Evolutionary conservation across 2,888 invertebrate species (phyloP).

Genomic region (Eupeodes luniger): DNA sequence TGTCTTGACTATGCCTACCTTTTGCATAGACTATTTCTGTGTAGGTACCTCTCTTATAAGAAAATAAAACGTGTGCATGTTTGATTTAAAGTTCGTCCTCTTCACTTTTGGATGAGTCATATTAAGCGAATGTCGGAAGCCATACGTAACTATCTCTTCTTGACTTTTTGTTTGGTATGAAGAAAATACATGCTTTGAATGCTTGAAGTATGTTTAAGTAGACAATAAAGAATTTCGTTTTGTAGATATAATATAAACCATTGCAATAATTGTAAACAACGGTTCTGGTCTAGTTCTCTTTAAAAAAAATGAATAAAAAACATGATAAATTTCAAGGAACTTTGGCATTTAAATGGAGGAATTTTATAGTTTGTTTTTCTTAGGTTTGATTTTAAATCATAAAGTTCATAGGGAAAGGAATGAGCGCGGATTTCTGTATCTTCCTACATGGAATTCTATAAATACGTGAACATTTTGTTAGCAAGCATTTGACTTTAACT

Average conservation of each 20-base stretch:
- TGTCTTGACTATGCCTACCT: not conserved
- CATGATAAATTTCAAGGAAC: not conserved
- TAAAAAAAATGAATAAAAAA: not conserved
- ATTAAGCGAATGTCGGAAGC: not conserved
- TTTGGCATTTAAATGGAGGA: conserved; percentile 4
- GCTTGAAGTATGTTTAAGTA: not conserved
- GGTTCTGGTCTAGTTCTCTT: not conserved
- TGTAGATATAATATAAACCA: not conserved
- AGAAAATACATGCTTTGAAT: not conserved
- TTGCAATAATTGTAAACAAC: not conserved
- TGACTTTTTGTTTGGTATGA: not conserved
- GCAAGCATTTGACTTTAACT: too few species aligned
- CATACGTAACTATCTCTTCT: not conserved
- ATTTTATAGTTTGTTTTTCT: conserved; percentile 1
- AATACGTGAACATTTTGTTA: not conserved
- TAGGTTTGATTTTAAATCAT: not conserved
- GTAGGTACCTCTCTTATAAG: not conserved
- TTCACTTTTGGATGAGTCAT: conserved; percentile 19
- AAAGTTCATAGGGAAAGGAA: not conserved
- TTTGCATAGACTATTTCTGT: too few species aligned
- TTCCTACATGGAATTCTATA: not conserved
- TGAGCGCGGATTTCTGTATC: not conserved
- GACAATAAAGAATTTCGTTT: conserved; percentile 14
- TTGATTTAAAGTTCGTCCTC: conserved; percentile 13
- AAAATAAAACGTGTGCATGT: not conserved